Conservation (phyloP, 2,113 vertebrate species). For the Bagarius yarrelli region DNA sequence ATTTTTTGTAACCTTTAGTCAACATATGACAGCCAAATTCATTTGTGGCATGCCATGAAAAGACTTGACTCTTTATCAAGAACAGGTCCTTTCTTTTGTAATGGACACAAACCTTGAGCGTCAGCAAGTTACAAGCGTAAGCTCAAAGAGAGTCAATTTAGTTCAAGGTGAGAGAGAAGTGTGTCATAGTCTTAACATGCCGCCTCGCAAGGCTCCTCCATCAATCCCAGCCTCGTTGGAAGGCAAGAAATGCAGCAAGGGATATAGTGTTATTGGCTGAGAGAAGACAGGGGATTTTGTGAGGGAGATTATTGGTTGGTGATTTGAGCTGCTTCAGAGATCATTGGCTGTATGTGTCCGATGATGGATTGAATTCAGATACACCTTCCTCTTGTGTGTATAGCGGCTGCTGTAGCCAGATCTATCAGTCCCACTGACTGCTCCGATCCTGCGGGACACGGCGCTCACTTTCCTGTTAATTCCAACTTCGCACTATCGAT, state of each 20-base stretch:
- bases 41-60: neutral
- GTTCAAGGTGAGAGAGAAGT: constrained; percentile 74
- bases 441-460: constrained; percentile 37
- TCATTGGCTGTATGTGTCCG: constrained; percentile 38
- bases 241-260: constrained; percentile 2
- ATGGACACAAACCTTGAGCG: constrained; percentile 42
- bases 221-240: constrained; percentile 58
- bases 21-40: constrained; percentile 25
- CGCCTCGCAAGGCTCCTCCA: constrained; percentile 58
- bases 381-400: constrained; percentile 41
- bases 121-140: constrained; percentile 66
- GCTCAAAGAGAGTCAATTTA: constrained; percentile 70
- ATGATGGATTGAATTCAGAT: constrained; percentile 52
- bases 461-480: constrained; percentile 45
- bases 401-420: constrained; percentile 14
- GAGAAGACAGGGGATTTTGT: constrained; percentile 38
- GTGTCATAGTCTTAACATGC: constrained; percentile 66
- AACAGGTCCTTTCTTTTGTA: neutral
- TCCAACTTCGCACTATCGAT: constrained; percentile 49
- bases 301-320: constrained; percentile 45
- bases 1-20: constrained; percentile 19
- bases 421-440: constrained; percentile 37
- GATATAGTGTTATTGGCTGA: constrained; percentile 38
- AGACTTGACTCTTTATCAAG: constrained; percentile 19
- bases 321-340: constrained; percentile 41